phyloP scores from a whole-genome alignment of 2,888 invertebrate genomes.

The Lasioglossum figueresi region DNA sequence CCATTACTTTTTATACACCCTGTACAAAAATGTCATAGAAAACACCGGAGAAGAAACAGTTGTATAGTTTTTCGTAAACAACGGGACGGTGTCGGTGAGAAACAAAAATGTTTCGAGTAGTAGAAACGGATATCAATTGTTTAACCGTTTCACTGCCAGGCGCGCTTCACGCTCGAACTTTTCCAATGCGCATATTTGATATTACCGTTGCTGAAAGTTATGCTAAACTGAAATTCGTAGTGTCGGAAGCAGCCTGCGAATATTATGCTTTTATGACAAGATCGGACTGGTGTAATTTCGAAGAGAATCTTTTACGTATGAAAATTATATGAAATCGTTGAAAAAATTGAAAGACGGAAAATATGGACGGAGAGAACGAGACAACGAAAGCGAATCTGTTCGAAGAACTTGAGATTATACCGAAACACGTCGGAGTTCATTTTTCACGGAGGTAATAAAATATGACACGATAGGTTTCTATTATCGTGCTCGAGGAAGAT shows the following conservation, averaged over 20 bases:
- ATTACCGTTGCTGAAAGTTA: no score
- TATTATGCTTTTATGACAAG: no score
- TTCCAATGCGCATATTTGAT: no score
- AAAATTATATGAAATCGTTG: no score
- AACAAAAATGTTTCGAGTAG: background rate
- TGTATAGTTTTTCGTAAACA: background rate
- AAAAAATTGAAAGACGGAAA: no score
- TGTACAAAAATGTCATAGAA: background rate
- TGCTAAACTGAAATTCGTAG: no score
- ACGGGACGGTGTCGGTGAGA: background rate
- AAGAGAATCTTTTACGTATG: no score
- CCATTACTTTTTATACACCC: no score
- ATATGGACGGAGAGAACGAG: background rate
- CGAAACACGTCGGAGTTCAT: background rate
- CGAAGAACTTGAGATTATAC: background rate
- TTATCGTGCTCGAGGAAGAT: constrained; percentile 17
- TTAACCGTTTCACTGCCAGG: no score
- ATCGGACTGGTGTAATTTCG: no score
- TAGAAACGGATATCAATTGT: background rate
- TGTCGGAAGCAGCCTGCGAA: no score
- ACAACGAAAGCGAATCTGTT: background rate
- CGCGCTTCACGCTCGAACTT: no score
- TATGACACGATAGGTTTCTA: constrained; percentile 28
- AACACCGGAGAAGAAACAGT: background rate
- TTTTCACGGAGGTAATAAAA: constrained; percentile 8